Evolutionary conservation across 2,113 vertebrate species (phyloP), one percentile per base, ranked within the genome.

Genomic region (Muntiacus reevesi): DNA sequence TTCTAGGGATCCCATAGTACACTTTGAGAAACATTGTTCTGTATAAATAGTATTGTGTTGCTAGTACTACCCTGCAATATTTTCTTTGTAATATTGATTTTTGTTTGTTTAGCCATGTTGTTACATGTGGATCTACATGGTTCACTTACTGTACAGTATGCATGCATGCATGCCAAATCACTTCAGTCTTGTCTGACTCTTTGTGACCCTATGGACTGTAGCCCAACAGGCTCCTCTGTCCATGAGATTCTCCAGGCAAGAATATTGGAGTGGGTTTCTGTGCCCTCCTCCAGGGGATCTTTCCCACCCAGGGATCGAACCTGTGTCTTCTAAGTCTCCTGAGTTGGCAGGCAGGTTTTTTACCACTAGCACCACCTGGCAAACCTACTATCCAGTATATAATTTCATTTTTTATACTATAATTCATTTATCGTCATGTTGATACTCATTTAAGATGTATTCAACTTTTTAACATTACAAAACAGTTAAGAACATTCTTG

Each of bases 81-180:
- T 50, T 62, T 50, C 57, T 59, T 17, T n/a, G 27, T n/a, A 55
- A 47, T 14, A 9, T 19, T 36, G 21, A 30, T 87, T 36, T 83
- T 78, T 40, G 6, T 30, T 17, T 47, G 55, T 54, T 54, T 89
- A 50, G 55, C 43, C 5, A 0, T 62, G 40, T 62, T 86, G 6
- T 79, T 92, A 12, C 12, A 12, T 43, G 13, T 76, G 54, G 6
- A 12, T 57, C 40, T 88, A 2, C 27, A 3, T 62, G 54, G 47
- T 27, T 59, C 40, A 5, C 8, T 17, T 83, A 9, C 47, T 13
- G 2, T 9, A 10, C 0, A 2, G 16, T 36, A 6, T 36, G 0
- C 0, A 23, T 14, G 12, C 40, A 43, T 7, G 36, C 6, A 0
- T 76, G 6, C 71, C 12, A 27, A 27, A 6, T 76, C 40, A 43